Base-by-base conservation (phyloP, 2,888 invertebrate species). In the Theodoxus fluviatilis region DNA sequence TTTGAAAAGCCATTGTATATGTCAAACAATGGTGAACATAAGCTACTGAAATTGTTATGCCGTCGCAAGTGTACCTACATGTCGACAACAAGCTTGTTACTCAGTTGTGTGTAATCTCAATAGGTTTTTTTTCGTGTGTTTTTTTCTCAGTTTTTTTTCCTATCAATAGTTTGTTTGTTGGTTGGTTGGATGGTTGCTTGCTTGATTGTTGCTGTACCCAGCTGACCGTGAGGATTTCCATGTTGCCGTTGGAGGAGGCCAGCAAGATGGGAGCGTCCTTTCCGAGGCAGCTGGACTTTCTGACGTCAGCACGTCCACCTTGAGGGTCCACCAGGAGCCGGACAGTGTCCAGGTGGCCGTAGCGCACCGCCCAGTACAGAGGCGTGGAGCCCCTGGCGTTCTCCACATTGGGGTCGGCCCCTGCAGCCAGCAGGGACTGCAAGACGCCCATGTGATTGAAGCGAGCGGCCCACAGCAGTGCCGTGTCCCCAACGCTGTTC, bases 311-410 rank as follows among this genome's bases (percentile, higher is more conserved):
- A 37, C 78, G 75, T 3, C 81, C 83, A 64, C 76, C 72, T n/a
- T n/a, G n/a, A n/a, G n/a, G n/a, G 15, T 61, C 66, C 31, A 72
- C 70, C 12, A 85, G 74, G 6, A 82, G 37, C 22, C 73, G 65
- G 0, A 83, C 82, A 18, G 81, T 75, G 35, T 80, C 76, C 2
- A 71, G 22, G 69, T 79, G 80, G 15, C 82, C 83, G 69, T 84
- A 85, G 22, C 86, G 73, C 9, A 84, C 81, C 7, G 85, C 85
- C 86, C 86, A 86, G 69, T 85, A 80, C n/a, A 86, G 75, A 2
- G 86, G 83, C 0, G 85, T 83, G 0, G 85, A 86, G 0, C 84
- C 82, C 72, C 85, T 86, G 73, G 85, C 85, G 71, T 86, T 86
- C 66, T 79, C 79, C 18, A 79, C 71, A 69, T 81, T 76, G 2